These are phyloP conservation scores for Hemitrygon akajei DNA, from an alignment of 2,797 vertebrate genomes.

Conservation along the genomic window DNA sequence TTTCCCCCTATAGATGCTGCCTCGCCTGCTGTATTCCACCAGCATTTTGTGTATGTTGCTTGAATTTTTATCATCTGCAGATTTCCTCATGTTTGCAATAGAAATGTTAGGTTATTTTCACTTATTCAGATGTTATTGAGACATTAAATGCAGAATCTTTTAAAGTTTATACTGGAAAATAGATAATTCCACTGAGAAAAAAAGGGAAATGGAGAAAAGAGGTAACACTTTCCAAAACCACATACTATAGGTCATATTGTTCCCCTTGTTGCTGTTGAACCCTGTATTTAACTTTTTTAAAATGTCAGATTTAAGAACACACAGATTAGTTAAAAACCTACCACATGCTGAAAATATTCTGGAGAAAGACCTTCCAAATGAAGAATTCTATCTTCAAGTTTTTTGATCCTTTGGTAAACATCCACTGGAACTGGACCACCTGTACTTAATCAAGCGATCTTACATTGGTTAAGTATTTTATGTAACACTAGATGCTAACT, in stretches of 20 bases:
- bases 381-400: conserved; percentile 91
- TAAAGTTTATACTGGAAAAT: neutral
- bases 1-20: too few species aligned
- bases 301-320: neutral
- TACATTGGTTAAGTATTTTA: neutral
- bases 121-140: neutral
- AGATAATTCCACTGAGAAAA: neutral
- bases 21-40: too few species aligned
- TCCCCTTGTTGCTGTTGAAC: neutral
- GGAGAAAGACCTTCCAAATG: conserved; percentile 96
- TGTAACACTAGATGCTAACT: neutral
- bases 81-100: too few species aligned
- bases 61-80: too few species aligned
- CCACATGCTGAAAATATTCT: conserved; percentile 89
- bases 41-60: too few species aligned
- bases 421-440: conserved; percentile 83
- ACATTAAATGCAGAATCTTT: neutral
- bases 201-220: neutral
- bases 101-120: neutral
- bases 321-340: conserved; percentile 56
- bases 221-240: neutral
- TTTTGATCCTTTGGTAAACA: conserved; percentile 93
- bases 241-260: neutral
- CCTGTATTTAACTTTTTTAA: neutral
- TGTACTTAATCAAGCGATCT: conserved; percentile 43